Percentiles rank a stretch among this genome's conserved stretches.
These are phyloP conservation scores for Euzophera pinguis DNA, from an alignment of 2,888 invertebrate genomes.

Conservation along the genomic window DNA sequence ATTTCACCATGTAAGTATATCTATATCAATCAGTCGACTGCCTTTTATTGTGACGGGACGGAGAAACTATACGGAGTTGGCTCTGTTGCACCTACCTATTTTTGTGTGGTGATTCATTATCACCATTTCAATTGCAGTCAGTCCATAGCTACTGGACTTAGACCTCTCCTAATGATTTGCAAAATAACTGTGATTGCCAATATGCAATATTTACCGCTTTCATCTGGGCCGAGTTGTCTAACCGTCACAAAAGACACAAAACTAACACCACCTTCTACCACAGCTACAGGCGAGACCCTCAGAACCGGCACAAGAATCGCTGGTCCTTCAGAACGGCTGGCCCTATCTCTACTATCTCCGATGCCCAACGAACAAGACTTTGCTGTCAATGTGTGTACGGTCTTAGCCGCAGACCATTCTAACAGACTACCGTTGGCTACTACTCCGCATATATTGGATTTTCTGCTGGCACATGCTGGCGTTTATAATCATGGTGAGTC, in stretches of 20 bases:
- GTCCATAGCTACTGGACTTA: too few species aligned
- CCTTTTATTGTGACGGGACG: too few species aligned
- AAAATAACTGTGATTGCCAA: too few species aligned
- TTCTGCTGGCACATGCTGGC: constrained; percentile 95
- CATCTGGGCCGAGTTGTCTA: constrained; percentile 1
- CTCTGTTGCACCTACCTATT: too few species aligned
- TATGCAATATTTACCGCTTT: too few species aligned
- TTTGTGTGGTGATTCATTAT: too few species aligned
- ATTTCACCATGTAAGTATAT: too few species aligned
- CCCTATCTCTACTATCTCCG: constrained; percentile 95
- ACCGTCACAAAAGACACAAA: background rate
- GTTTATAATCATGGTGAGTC: constrained; percentile 92
- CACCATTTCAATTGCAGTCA: too few species aligned
- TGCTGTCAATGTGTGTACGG: constrained; percentile 97
- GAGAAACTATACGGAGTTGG: too few species aligned
- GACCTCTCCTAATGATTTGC: too few species aligned
- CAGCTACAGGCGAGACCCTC: constrained; percentile 66
- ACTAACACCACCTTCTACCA: constrained; percentile 13
- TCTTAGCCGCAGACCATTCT: constrained; percentile 96
- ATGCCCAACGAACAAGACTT: constrained; percentile 99
- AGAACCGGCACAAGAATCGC: constrained; percentile 49
- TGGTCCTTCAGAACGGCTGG: constrained; percentile 86
- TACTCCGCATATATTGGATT: constrained; percentile 92
- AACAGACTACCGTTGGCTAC: constrained; percentile 92
- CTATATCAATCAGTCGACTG: too few species aligned